Evolutionary conservation across 2,797 vertebrate genomes (phyloP).

Genomic region (Hylomyscus alleni): DNA sequence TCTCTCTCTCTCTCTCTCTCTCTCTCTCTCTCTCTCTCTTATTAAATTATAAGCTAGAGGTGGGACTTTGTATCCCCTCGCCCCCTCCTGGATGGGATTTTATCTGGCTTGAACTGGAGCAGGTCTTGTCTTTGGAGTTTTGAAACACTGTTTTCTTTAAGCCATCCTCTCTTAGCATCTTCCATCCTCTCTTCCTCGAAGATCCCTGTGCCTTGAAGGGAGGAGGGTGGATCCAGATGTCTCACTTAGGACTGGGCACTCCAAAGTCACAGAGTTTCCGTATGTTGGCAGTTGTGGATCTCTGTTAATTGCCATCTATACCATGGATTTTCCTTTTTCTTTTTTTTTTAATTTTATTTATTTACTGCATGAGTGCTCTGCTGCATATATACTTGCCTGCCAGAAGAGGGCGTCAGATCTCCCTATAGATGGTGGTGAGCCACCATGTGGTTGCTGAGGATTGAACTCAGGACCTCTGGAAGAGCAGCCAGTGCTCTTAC

Average conservation of each 20-base stretch:
- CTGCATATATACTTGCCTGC: too few relatives aligned
- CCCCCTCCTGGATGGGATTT: neutral
- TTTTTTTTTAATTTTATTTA: too few relatives aligned
- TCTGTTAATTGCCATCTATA: neutral
- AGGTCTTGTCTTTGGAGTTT: neutral
- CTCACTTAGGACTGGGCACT: neutral
- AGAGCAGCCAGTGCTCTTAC: too few relatives aligned
- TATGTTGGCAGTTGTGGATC: neutral
- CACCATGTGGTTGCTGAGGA: too few relatives aligned
- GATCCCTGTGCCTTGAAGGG: neutral
- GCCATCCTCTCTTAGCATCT: neutral
- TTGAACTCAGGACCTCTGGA: too few relatives aligned
- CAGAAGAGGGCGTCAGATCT: too few relatives aligned
- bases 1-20: too few relatives aligned
- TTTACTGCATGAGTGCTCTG: too few relatives aligned
- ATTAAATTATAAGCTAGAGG: neutral
- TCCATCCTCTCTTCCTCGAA: neutral
- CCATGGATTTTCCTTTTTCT: too few relatives aligned
- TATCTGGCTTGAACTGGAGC: neutral
- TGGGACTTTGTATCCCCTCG: neutral
- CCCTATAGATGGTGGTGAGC: too few relatives aligned
- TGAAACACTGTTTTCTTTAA: neutral
- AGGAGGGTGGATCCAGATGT: neutral
- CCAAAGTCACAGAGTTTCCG: neutral
- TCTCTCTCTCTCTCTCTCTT: too few relatives aligned